Base-by-base conservation (phyloP, 35 echinoderm and acorn worm genomes). In the Strongylocentrotus purpuratus region DNA sequence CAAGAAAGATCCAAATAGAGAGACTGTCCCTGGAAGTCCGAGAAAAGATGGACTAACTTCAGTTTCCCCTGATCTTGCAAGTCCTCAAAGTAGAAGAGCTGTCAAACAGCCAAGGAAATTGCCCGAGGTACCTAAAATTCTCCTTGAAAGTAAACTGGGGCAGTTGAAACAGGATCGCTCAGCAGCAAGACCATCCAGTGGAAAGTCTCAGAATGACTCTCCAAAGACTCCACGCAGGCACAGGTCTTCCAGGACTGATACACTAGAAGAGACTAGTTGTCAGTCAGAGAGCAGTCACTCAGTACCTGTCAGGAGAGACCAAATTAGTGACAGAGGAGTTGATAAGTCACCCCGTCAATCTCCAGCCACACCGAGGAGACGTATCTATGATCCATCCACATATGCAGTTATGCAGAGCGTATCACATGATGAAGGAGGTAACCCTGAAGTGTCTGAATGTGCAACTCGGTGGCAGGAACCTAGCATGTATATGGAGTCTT, bases 91-190 rank as follows among this genome's bases (percentile, higher is more conserved):
- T 48, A 94, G 94, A 46, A 91, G 94, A 92, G 94, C 86, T 41
- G 50, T 94, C 18, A 94, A 94, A 22, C 96, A 97, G 45, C 93
- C 95, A 45, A 90, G 97, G 12, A 98, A 98, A 94, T 87, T 98
- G 65, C 97, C 97, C 31, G 97, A 97, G 85, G 97, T 98, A 31
- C 97, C 97, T 32, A 98, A 98, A 90, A 96, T 98, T 92, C 91
- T 98, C 33, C 96, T 98, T 46, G 96, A 98, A 89, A 98, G 96
- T 88, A 98, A 98, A 95, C 94, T 98, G 9, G 97, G 97, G 46
- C 86, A 91, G 91, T 93, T 93, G 17, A 93, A 93, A 58, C 91
- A 93, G 12, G 91, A 93, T 50, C 45, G 91, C 46, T 93, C 91
- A 28, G 45, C 91, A n/a, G 45, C 91, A 22, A 33, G 46, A 58